These are phyloP conservation scores for Catharus bicknelli DNA, from an alignment of 2,113 vertebrate genomes.

Conservation along the genomic window DNA sequence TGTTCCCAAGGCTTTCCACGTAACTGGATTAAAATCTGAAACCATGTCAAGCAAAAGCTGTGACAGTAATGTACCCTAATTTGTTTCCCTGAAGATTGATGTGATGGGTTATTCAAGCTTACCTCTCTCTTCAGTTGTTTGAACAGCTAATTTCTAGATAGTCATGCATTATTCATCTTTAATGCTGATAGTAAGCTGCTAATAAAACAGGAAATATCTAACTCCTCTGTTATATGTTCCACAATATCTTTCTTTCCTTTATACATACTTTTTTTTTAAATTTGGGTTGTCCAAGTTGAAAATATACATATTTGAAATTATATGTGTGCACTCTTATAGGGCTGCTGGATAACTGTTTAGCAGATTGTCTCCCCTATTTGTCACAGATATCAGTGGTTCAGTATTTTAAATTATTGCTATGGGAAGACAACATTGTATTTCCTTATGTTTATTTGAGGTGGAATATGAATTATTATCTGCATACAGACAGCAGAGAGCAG, in stretches of 20 bases:
- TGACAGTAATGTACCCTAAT: neutral
- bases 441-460: neutral
- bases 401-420: neutral
- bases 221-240: neutral
- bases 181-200: neutral
- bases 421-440: neutral
- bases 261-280: fast-evolving
- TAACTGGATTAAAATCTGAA: conserved; percentile 32
- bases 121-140: neutral
- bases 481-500: neutral
- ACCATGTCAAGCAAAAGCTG: neutral
- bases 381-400: neutral
- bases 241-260: neutral
- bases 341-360: neutral
- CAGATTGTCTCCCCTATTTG: neutral
- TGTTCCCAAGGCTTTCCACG: neutral
- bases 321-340: neutral
- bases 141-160: neutral
- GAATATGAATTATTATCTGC: neutral
- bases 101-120: neutral
- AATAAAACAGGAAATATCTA: neutral
- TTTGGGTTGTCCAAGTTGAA: neutral
- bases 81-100: neutral
- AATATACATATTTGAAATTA: neutral
- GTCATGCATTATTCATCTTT: neutral